Evolutionary conservation across 2,113 vertebrate species (phyloP), one percentile per base, ranked within the genome.

Genomic region (Thamnophis sirtalis): DNA sequence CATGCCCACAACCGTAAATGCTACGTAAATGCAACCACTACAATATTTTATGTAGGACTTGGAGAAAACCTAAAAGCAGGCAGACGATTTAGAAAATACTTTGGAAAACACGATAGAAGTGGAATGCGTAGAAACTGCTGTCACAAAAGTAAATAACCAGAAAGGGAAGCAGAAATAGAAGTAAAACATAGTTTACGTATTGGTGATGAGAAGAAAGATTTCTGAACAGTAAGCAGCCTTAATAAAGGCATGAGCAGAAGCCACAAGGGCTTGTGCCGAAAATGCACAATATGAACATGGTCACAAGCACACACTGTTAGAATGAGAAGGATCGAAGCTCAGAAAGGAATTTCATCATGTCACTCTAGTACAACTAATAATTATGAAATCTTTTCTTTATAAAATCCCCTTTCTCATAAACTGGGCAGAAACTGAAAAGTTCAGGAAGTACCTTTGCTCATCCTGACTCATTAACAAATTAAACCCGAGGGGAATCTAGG

Each of bases 401-500:
- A 58, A 38, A 49, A 22, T 28, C 19, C 38, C 43, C 24, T 19
- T 9, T 87, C 38, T 53, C 48, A 86, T 28, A 86, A 49, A 86
- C n/a, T 43, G 50, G 51, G 24, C 33, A 55, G 13, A 49, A 80
- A 92, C 5, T 43, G 51, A 63, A 50, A 33, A 3, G 49, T 19
- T 48, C 8, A 28, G 24, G 19, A 51, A 43, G 33, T 51, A 51
- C 33, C 58, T 49, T 63, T 22, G 4, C 60, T 73, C 60, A 73
- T 88, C 55, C 49, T 56, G 48, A 56, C n/a, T 48, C 3, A 4
- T 49, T 28, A 86, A 50, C 9, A 26, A 63, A 15, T 10, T 28
- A 55, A 17, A 58, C 11, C 43, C 1, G 10, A 11, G 4, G n/a
- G n/a, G 55, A 80, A 88, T 95, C 73, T 26, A 95, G 93, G 89